phyloP scores from a whole-genome alignment of 2,888 invertebrate genomes.

The Pandemis heparana region DNA sequence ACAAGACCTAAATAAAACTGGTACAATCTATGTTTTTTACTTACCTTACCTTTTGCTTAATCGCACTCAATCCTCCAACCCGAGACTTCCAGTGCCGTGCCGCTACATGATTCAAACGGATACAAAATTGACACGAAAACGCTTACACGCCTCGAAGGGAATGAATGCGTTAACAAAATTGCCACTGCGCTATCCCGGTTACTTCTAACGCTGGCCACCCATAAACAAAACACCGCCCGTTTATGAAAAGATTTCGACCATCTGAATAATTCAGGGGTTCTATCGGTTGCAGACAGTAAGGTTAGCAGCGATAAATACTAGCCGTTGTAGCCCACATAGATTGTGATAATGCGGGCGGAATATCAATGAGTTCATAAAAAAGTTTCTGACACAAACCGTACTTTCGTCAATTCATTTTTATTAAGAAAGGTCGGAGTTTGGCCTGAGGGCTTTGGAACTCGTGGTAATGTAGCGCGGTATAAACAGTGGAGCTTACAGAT shows the following conservation, averaged over 20 bases:
- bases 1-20: too few relatives aligned
- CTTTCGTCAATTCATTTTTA: constrained; percentile 34
- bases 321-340: constrained; percentile 2
- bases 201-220: not conserved
- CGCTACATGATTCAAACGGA: too few relatives aligned
- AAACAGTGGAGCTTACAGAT: not conserved
- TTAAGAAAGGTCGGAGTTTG: constrained; percentile 32
- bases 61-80: too few relatives aligned
- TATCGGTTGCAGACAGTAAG: constrained; percentile 15
- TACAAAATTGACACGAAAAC: too few relatives aligned
- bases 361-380: constrained; percentile 41
- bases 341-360: constrained; percentile 32
- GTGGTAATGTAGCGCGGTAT: constrained; percentile 12
- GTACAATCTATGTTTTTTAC: too few relatives aligned
- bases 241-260: constrained; percentile 15
- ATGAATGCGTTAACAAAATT: too few relatives aligned
- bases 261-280: constrained; percentile 30
- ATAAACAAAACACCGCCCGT: not conserved
- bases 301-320: constrained; percentile 34
- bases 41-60: too few relatives aligned
- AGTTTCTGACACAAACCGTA: constrained; percentile 14
- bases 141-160: too few relatives aligned
- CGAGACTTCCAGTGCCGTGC: too few relatives aligned
- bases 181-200: not conserved
- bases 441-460: constrained; percentile 18